Percentiles rank a stretch among this genome's conserved stretches.
Evolutionary conservation across 2,888 invertebrate genomes (phyloP).

Genomic region (Hipparchia sbordonii): DNA sequence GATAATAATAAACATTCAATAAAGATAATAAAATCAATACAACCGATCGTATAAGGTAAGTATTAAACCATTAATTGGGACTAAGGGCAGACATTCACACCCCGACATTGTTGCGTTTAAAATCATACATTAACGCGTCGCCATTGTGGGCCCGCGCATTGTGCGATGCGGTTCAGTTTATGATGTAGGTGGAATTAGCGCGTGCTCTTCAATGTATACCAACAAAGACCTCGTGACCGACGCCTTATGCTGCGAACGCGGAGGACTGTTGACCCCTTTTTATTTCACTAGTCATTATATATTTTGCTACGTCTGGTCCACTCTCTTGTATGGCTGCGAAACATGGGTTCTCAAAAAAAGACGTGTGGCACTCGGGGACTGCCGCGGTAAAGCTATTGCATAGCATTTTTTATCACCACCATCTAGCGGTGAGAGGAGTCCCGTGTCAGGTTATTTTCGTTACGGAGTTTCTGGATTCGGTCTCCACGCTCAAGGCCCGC

Average conservation of each 20-base stretch:
- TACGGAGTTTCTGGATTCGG: too few species aligned
- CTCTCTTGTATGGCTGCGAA: too few species aligned
- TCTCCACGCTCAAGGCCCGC: too few species aligned
- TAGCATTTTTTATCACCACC: too few species aligned
- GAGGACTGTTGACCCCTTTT: conserved; percentile 26
- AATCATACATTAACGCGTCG: conserved; percentile 30
- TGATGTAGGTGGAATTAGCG: conserved; percentile 50
- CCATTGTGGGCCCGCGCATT: conserved; percentile 37
- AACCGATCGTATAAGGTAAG: neutral
- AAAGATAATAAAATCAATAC: conserved; percentile 12
- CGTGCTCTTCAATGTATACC: conserved; percentile 46
- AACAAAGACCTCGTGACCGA: conserved; percentile 56
- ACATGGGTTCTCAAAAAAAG: too few species aligned
- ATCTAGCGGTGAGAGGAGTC: too few species aligned
- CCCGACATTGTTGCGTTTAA: conserved; percentile 39
- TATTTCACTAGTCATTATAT: conserved; percentile 4
- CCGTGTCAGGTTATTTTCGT: too few species aligned
- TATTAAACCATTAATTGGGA: conserved; percentile 33
- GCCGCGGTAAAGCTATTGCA: too few species aligned
- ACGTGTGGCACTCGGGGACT: too few species aligned
- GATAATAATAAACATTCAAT: neutral
- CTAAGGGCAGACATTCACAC: conserved; percentile 35
- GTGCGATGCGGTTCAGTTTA: conserved; percentile 38
- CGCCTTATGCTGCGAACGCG: conserved; percentile 56
- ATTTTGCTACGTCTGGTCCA: too few species aligned